A percentile compares a stretch with the other conserved stretches of the same genome.
Conservation (phyloP, 2,113 vertebrate genomes). For the Istiophorus platypterus region DNA sequence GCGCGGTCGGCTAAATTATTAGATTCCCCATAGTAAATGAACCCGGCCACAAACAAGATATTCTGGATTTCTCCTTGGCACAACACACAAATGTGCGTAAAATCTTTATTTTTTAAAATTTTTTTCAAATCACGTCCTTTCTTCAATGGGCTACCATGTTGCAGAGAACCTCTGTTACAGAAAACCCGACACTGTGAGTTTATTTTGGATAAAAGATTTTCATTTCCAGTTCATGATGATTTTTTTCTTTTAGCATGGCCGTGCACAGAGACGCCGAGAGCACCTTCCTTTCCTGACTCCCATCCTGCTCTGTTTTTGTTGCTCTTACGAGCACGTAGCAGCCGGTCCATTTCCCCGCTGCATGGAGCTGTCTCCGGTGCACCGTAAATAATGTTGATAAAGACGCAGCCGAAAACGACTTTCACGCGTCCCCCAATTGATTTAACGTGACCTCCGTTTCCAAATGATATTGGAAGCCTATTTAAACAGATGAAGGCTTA, state of each 20-base stretch:
- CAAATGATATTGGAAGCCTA: constrained; percentile 97
- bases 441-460: constrained; percentile 98
- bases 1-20: no score
- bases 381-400: constrained; percentile 97
- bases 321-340: constrained; percentile 54
- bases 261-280: neutral
- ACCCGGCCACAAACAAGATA: neutral
- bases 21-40: neutral
- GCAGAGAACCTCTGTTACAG: neutral
- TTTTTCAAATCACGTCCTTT: neutral
- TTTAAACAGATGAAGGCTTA: constrained; percentile 99
- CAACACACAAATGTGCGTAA: neutral
- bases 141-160: neutral
- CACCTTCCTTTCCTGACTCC: neutral
- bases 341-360: constrained; percentile 56
- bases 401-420: constrained; percentile 93
- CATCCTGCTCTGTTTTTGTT: constrained; percentile 40
- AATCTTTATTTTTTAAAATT: neutral
- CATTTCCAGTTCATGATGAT: neutral
- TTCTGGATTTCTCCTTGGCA: neutral
- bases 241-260: neutral
- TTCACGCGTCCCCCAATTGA: constrained; percentile 97
- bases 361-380: constrained; percentile 68
- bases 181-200: neutral
- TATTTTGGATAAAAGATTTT: neutral